Evolutionary conservation across 2,888 invertebrate genomes (phyloP), one percentile per base, ranked within the genome.

Genomic region (Crossocerus cetratus): DNA sequence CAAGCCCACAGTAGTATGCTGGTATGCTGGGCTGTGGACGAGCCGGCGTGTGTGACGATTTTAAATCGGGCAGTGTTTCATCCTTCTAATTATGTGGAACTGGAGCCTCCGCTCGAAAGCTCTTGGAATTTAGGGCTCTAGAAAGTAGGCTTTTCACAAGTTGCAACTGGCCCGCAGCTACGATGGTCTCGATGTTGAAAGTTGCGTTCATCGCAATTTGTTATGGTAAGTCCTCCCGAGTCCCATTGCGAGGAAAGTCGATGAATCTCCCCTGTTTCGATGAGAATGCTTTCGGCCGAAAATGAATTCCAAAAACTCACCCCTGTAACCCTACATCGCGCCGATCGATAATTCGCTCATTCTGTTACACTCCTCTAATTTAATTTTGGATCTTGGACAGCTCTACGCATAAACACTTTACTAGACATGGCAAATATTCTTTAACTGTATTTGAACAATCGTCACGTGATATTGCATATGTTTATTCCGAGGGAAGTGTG

Each of bases 161-260:
- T 72, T 13, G 54, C 49, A 53, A 72, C 55, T 32, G 20, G n/a
- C 61, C 55, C 3, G 45, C 43, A 59, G 64, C 57, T 67, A 71
- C 63, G 77, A 89, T 90, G 89, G 86, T 88, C 85, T 87, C 86
- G 62, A 66, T 87, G 56, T 73, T 77, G 69, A 87, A 84, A 82
- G 69, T 88, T 21, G 70, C 81, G 11, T 72, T 89, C 73, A 76
- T 88, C 67, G 77, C 83, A 65, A 71, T 84, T 72, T 81, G 86
- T 76, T 88, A 82, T 71, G 87, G 90, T 90, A 80, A 87, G 86
- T 80, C 65, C 43, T 21, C 43, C 2, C 32, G 3, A 8, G 32
- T 8, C 1, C 32, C 11, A 8, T 32, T 32, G 8, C 8, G 2
- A 23, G 3, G 16, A 32, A 3, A 0, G 8, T 2, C 18, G 0